Percentiles rank a stretch among this genome's conserved stretches.
These are phyloP conservation scores for Agrochola circellaris DNA, from an alignment of 2,888 invertebrate species.

Conservation along the genomic window DNA sequence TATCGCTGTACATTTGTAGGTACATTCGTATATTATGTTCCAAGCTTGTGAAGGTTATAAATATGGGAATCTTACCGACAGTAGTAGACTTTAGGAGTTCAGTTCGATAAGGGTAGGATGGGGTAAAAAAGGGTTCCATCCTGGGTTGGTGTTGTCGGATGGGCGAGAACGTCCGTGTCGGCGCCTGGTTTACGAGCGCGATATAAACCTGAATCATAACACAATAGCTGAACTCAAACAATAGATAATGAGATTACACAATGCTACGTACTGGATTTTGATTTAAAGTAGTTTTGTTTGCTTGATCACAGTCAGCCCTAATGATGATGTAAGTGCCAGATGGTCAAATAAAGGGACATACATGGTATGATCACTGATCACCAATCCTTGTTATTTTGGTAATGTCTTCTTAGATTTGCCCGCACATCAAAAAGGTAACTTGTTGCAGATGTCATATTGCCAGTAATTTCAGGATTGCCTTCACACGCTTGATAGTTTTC, in stretches of 20 bases:
- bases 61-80: constrained; percentile 58
- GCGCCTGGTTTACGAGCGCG: constrained; percentile 46
- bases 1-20: constrained; percentile 27
- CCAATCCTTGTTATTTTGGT: not conserved
- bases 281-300: constrained; percentile 14
- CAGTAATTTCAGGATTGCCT: not conserved
- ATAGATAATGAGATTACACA: constrained; percentile 42
- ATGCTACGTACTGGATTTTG: constrained; percentile 3
- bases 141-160: constrained; percentile 18
- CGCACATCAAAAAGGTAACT: too few relatives aligned
- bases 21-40: constrained; percentile 39
- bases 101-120: constrained; percentile 21
- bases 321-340: too few relatives aligned
- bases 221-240: constrained; percentile 44
- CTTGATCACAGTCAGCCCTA: not conserved
- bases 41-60: constrained; percentile 54
- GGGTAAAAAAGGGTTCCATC: constrained; percentile 53
- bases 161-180: constrained; percentile 25
- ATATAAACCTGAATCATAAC: constrained; percentile 57
- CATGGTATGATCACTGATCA: not conserved
- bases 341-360: not conserved
- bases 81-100: constrained; percentile 57
- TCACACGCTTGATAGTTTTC: not conserved
- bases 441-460: not conserved
- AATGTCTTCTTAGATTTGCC: not conserved